These are phyloP conservation scores for Holothuria glaberrima DNA, from an alignment of 35 echinoderm and acorn worm genomes.

Conservation along the genomic window DNA sequence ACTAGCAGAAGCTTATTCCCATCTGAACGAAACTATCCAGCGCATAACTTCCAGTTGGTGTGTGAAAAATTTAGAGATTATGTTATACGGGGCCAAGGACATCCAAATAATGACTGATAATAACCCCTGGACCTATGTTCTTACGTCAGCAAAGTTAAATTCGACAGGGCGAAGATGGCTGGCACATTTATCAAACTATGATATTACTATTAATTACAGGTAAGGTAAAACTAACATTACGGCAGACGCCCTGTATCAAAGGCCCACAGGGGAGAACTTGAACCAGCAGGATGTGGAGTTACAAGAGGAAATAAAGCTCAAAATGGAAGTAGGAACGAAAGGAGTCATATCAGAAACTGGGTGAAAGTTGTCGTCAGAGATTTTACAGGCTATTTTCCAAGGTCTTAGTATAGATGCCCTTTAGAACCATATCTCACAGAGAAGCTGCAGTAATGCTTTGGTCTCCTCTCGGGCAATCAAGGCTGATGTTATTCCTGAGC, in stretches of 20 bases:
- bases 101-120: background rate
- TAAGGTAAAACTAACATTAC: background rate
- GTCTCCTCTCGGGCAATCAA: background rate
- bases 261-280: background rate
- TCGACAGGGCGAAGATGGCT: background rate
- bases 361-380: background rate
- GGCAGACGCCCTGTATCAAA: background rate
- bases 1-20: slow-evolving; percentile 38
- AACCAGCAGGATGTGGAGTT: background rate
- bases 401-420: background rate
- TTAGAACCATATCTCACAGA: too few species aligned
- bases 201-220: slow-evolving; percentile 5
- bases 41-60: slow-evolving; percentile 45
- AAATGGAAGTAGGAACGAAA: background rate
- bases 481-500: slow-evolving; percentile 23
- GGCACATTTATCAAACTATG: background rate
- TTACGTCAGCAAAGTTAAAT: background rate
- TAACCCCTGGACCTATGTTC: background rate
- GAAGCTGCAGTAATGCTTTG: background rate
- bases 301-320: slow-evolving; percentile 16
- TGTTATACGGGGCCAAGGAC: background rate
- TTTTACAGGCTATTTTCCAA: background rate
- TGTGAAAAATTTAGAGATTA: slow-evolving; percentile 57
- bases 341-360: background rate
- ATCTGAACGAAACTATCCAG: slow-evolving; percentile 49